Conservation (phyloP, 1,140 invertebrate species). For the Hypsibius dujardini region DNA sequence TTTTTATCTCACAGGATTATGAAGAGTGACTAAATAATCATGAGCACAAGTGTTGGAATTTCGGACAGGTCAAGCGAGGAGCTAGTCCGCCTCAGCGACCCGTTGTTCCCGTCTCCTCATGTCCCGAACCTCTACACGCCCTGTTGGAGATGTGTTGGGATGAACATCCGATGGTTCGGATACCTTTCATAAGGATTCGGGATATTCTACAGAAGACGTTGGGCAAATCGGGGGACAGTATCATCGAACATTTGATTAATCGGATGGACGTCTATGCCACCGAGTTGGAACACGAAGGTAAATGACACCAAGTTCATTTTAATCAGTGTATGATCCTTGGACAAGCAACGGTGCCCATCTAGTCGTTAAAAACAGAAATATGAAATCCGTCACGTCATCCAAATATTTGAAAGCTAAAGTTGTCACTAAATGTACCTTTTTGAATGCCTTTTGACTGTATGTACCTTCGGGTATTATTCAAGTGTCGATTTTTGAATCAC, state of each 20-base stretch:
- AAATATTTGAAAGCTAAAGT: too few species aligned
- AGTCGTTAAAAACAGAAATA: too few species aligned
- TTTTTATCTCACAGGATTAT: not conserved
- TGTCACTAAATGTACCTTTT: too few species aligned
- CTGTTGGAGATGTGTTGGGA: conserved; percentile 28
- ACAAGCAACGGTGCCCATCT: too few species aligned
- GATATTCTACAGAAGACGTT: not conserved
- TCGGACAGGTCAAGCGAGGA: not conserved
- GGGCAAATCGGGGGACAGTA: conserved; percentile 1
- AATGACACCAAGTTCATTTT: too few species aligned
- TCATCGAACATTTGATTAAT: not conserved
- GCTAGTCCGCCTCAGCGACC: not conserved
- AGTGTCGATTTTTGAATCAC: too few species aligned
- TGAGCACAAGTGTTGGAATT: not conserved
- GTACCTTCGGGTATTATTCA: too few species aligned
- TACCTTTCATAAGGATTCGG: conserved; percentile 18
- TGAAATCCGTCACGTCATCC: too few species aligned
- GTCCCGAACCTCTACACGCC: conserved; percentile 23
- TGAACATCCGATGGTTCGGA: conserved; percentile 26
- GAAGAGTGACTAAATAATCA: not conserved
- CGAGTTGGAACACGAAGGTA: not conserved
- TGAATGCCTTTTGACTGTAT: too few species aligned
- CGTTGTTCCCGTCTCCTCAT: not conserved
- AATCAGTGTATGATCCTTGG: too few species aligned
- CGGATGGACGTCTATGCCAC: conserved; percentile 4